Percentiles rank a stretch among this genome's conserved stretches.
Conservation (phyloP, 2,888 invertebrate genomes). For the Cryptosula pallasiana region DNA sequence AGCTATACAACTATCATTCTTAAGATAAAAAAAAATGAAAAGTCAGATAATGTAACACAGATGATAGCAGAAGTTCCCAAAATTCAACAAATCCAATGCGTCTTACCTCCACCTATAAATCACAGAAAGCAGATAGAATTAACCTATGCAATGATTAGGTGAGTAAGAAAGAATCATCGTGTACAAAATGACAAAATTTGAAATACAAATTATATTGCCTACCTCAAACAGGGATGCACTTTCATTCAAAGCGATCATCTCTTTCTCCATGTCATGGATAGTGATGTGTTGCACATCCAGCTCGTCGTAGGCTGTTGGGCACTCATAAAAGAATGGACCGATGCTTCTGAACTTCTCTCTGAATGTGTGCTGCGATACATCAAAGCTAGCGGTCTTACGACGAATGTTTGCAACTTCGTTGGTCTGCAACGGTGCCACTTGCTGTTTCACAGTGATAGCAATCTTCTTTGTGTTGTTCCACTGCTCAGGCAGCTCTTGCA, state of each 20-base stretch:
- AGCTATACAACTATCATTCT: neutral
- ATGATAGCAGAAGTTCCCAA: no score
- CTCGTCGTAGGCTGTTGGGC: slow-evolving; percentile 46
- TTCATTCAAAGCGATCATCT: slow-evolving; percentile 79
- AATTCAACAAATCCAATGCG: no score
- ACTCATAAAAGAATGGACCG: slow-evolving; percentile 49
- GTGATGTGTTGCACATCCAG: slow-evolving; percentile 64
- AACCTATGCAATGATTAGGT: neutral
- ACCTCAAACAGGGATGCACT: slow-evolving; percentile 85
- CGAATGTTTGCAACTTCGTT: slow-evolving; percentile 86
- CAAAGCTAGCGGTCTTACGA: slow-evolving; percentile 78
- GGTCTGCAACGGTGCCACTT: slow-evolving; percentile 89
- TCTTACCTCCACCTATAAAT: slow-evolving; percentile 19
- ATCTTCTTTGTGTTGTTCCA: slow-evolving; percentile 93
- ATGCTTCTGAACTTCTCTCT: slow-evolving; percentile 74
- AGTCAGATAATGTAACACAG: no score
- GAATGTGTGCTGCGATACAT: slow-evolving; percentile 72
- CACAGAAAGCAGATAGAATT: neutral
- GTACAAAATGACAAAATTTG: no score
- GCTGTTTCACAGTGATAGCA: slow-evolving; percentile 82
- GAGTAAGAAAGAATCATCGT: no score
- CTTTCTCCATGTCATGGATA: slow-evolving; percentile 72
- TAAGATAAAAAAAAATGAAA: no score
- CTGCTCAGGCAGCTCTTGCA: slow-evolving; percentile 84
- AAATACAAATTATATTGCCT: no score